Base-by-base conservation (phyloP, 2,113 vertebrate genomes). In the Corythoichthys intestinalis region DNA sequence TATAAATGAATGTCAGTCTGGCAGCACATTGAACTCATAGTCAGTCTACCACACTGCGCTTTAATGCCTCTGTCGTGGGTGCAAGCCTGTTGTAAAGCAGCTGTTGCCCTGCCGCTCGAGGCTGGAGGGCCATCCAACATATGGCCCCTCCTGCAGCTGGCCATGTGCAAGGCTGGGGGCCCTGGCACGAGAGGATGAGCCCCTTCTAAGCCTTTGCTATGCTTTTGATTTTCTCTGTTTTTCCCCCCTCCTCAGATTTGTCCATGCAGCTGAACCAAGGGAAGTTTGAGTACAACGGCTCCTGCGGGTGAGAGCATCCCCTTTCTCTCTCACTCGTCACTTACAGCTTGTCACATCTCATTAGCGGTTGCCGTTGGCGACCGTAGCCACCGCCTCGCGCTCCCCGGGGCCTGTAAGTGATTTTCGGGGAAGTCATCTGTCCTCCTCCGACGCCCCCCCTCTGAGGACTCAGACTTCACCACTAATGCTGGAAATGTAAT, bases 211-310 rank as follows among this genome's bases (percentile, higher is more conserved):
- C 34, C 56, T 14, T 58, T 58, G 4, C 34, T 37, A 15, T 15
- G 12, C 56, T 37, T 48, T 59, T 41, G 67, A 4, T 63, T 65
- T 74, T 60, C 11, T 47, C 4, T 53, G 17, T 12, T 6, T 65
- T 53, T 66, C 41, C 80, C 38, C 28, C 37, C 89, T 57, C 65
- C 85, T 84, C 77, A 99, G 97, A 99, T 94, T 91, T 99, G 91
- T 94, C 97, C 73, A 98, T 99, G 97, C 97, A 98, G 82, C 73
- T 99, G 91, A 99, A 99, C 91, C 97, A 97, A 92, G 97, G 97
- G 28, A 99, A 99, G 93, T 98, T 94, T 86, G 97, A 99, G 85
- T 98, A 99, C 89, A 99, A 99, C 83, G 96, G 97, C 85, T 96
- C 96, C 0, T 98, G 95, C 15, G 97, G 97, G 97, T 98, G 96